A percentile compares a stretch with the other conserved stretches of the same genome.
These are phyloP conservation scores for Patiria pectinifera DNA, from an alignment of 53 echinoderm and acorn worm species.

Conservation along the genomic window DNA sequence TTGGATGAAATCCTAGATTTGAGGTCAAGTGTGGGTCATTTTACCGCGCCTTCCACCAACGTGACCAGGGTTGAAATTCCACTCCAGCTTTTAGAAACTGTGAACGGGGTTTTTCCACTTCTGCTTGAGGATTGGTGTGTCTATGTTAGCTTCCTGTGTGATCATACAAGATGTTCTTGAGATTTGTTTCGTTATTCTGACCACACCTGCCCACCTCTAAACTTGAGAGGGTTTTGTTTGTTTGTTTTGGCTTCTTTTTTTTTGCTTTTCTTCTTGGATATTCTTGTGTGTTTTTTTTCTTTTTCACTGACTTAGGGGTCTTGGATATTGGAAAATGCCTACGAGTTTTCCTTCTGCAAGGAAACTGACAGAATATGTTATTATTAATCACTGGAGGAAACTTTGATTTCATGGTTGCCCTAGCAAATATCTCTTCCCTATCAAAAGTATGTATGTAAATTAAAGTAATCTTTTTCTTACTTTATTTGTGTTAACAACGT, in stretches of 20 bases:
- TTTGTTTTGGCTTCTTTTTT: too few species aligned
- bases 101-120: background rate
- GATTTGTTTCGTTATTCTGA: background rate
- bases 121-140: background rate
- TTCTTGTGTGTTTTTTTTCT: background rate
- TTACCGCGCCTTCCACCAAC: background rate
- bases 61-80: conserved; percentile 2
- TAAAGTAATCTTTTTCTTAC: too few species aligned
- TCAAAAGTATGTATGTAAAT: too few species aligned
- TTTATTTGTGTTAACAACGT: too few species aligned
- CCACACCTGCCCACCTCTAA: background rate
- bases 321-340: too few species aligned
- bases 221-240: background rate
- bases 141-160: background rate
- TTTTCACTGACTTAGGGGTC: too few species aligned
- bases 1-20: background rate
- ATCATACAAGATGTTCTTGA: background rate
- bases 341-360: too few species aligned
- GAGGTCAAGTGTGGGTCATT: background rate
- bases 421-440: too few species aligned
- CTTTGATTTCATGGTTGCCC: too few species aligned
- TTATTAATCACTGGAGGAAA: too few species aligned
- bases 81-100: background rate
- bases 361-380: too few species aligned
- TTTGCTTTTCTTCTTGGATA: background rate